These are phyloP conservation scores for Sebastes kiyomatsui DNA, from an alignment of 2,797 vertebrate species.

Conservation along the genomic window DNA sequence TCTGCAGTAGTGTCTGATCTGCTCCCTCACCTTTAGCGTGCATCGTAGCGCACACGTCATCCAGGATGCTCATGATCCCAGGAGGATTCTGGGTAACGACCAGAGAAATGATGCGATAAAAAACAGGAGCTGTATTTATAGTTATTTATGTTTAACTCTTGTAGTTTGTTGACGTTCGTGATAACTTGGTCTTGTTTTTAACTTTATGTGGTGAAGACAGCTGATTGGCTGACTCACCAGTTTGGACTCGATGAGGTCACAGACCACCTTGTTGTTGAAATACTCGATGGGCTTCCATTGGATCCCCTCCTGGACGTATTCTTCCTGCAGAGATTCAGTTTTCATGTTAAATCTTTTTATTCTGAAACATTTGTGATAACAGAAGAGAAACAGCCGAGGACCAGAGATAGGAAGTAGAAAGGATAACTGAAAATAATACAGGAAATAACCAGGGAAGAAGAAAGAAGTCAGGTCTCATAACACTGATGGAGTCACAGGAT, in stretches of 20 bases:
- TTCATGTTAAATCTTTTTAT: neutral
- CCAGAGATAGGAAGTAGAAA: neutral
- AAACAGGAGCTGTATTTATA: neutral
- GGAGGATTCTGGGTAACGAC: slow-evolving; percentile 77
- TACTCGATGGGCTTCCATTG: slow-evolving; percentile 86
- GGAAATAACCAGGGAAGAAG: neutral
- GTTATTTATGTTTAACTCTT: neutral
- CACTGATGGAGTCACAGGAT: neutral
- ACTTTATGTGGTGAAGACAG: neutral
- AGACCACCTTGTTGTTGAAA: slow-evolving; percentile 89
- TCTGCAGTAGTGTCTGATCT: slow-evolving; percentile 87
- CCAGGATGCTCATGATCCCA: slow-evolving; percentile 87
- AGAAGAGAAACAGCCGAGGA: neutral
- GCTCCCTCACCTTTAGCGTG: slow-evolving; percentile 89
- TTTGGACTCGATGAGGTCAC: slow-evolving; percentile 90
- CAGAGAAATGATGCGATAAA: neutral
- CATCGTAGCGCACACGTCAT: slow-evolving; percentile 89
- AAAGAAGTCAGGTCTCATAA: neutral
- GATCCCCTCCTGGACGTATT: slow-evolving; percentile 88
- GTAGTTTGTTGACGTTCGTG: neutral
- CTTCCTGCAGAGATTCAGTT: slow-evolving; percentile 75
- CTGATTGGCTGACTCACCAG: slow-evolving; percentile 75
- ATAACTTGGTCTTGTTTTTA: neutral
- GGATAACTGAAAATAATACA: neutral
- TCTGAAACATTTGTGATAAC: neutral